Evolutionary conservation across 2,888 invertebrate genomes (phyloP), one percentile per base, ranked within the genome.

Genomic region (Amiota mariae): DNA sequence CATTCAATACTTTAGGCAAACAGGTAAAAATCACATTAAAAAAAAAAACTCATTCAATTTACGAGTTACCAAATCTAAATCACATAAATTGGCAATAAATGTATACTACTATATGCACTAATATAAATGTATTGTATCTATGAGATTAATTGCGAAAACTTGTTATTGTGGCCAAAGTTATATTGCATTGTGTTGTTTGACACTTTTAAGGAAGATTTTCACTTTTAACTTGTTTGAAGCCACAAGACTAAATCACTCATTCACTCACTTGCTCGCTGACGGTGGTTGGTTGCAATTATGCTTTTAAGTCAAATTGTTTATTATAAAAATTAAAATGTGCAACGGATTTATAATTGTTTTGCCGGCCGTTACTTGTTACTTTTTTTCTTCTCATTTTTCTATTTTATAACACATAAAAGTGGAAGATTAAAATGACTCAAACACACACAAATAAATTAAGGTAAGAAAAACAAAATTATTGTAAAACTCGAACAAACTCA

Each of bases 121-220:
- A 36, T 6, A 36, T 36, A 36, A 36, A 36, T 15, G 57, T 57
- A 15, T 8, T 8, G 18, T 10, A 18, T 57, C 9, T 18, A 15
- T 15, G 15, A 57, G 18, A 15, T 57, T n/a, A n/a, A 13, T 15
- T 57, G 57, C 57, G 54, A 57, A 57, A 57, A 18, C 57, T 57
- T 54, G 54, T n/a, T 54, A n/a, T 54, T 8, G 54, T 54, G 54
- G 54, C n/a, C 54, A n/a, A 54, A 12, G 54, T n/a, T 54, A n/a
- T 12, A 36, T 36, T 2, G 36, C 36, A 36, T 36, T 36, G 36
- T 36, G 36, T 36, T 36, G 36, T 36, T 15, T 18, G 59, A 20
- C 59, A 77, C 75, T 70, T 75, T 73, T 72, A 76, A 72, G 78
- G 76, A 76, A 73, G 78, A 78, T 78, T 51, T 73, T 76, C 77